Evolutionary conservation across 1,140 invertebrate species (phyloP).

Genomic region (Pteromalus puparum): DNA sequence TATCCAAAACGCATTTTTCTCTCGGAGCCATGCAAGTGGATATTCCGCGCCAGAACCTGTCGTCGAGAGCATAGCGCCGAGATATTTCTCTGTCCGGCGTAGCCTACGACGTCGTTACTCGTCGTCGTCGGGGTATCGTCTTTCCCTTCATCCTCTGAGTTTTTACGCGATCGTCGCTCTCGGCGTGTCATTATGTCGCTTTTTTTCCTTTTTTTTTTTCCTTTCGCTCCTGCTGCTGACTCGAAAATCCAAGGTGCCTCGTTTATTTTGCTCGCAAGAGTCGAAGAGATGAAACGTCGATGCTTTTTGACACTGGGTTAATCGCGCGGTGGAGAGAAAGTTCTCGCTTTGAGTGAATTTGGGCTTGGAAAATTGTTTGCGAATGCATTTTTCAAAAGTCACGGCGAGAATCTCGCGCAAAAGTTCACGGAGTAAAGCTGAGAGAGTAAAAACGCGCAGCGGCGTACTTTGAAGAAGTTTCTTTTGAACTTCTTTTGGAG

Average conservation of each 20-base stretch:
- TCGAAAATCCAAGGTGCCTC: conserved; percentile 41
- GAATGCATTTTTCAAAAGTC: conserved; percentile 31
- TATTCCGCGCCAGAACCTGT: conserved; percentile 18
- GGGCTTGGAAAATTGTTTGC: conserved; percentile 9
- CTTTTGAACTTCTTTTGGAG: no score
- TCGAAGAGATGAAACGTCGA: conserved; percentile 20
- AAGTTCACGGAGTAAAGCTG: background rate
- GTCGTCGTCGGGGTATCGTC: conserved; percentile 37
- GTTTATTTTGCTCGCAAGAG: conserved; percentile 15
- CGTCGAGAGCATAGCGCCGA: background rate
- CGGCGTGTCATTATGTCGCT: background rate
- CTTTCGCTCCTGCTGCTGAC: background rate
- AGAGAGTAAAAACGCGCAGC: no score
- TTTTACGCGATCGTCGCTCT: conserved; percentile 5
- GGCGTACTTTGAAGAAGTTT: no score
- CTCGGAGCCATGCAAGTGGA: background rate
- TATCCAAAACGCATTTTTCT: conserved; percentile 50
- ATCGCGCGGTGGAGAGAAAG: background rate
- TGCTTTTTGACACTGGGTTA: background rate
- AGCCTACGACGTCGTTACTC: conserved; percentile 42
- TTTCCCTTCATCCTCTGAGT: conserved; percentile 23
- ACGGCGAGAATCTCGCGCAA: background rate
- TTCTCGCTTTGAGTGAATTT: no score
- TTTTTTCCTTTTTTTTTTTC: background rate
- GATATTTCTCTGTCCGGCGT: conserved; percentile 44